Evolutionary conservation across 1,140 invertebrate genomes (phyloP).

Genomic region (Gryllus bimaculatus): DNA sequence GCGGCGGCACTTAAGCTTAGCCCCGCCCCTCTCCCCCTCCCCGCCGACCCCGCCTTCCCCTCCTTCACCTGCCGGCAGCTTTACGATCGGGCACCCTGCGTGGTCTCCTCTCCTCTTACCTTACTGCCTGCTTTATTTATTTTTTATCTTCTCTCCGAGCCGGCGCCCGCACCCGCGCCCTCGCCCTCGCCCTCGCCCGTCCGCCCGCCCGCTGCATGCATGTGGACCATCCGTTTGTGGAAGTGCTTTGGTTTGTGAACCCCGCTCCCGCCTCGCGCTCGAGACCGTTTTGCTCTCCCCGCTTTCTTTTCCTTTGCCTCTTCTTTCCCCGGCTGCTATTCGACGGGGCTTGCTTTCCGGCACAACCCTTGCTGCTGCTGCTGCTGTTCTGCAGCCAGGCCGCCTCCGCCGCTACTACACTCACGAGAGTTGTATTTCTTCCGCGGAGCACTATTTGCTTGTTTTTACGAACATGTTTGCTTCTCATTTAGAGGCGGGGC

Average conservation of each 20-base stretch:
- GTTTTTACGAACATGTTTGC: slow-evolving; percentile 1
- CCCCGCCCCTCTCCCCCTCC: too few relatives aligned
- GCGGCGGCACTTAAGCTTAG: background rate
- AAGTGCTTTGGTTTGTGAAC: background rate
- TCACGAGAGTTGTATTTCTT: background rate
- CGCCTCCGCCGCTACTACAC: background rate
- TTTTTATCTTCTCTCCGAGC: background rate
- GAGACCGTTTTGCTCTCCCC: background rate
- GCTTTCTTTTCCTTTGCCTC: background rate
- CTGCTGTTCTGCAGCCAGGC: too few relatives aligned
- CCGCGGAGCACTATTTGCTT: background rate
- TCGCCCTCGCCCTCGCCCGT: too few relatives aligned
- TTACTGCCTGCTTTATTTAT: slow-evolving; percentile 1
- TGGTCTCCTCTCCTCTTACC: background rate
- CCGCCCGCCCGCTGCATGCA: background rate
- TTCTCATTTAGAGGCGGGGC: background rate
- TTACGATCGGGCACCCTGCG: background rate
- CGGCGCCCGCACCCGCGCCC: too few relatives aligned
- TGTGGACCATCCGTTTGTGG: background rate
- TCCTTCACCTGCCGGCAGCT: background rate
- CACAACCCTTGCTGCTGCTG: too few relatives aligned
- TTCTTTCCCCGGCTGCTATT: background rate
- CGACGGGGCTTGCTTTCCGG: too few relatives aligned
- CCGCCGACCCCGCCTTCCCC: too few relatives aligned
- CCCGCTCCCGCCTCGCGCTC: background rate